These are phyloP conservation scores for Drosophila kanekoi DNA, from an alignment of 2,888 invertebrate species.

Conservation along the genomic window DNA sequence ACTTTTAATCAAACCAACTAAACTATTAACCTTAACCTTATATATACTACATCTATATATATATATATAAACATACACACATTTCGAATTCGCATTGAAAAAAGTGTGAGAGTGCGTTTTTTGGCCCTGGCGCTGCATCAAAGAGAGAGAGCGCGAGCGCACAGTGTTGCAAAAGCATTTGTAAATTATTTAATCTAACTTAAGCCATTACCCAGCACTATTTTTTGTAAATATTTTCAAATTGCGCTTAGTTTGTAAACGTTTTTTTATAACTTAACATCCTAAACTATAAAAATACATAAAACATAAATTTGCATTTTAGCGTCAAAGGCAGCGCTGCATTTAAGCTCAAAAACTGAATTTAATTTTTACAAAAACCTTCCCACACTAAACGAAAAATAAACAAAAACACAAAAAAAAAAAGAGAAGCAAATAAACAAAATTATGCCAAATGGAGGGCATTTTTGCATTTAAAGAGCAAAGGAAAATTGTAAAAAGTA, in stretches of 20 bases:
- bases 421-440: constrained; percentile 29
- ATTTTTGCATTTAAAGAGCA: constrained; percentile 73
- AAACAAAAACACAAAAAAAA: constrained; percentile 36
- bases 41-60: constrained; percentile 46
- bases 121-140: constrained; percentile 64
- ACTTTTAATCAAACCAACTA: constrained; percentile 80
- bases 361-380: constrained; percentile 67
- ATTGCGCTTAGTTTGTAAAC: constrained; percentile 66
- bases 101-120: constrained; percentile 43
- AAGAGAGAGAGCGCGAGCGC: constrained; percentile 35
- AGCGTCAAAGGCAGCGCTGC: constrained; percentile 71
- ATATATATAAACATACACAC: constrained; percentile 30
- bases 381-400: constrained; percentile 27
- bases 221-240: constrained; percentile 71
- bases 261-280: constrained; percentile 57
- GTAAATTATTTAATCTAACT: constrained; percentile 81
- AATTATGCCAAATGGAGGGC: constrained; percentile 64
- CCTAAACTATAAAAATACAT: constrained; percentile 54
- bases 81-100: constrained; percentile 68
- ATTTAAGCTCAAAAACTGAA: constrained; percentile 82
- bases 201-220: constrained; percentile 74
- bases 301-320: constrained; percentile 74
- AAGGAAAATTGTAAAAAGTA: constrained; percentile 71
- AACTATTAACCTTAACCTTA: constrained; percentile 79
- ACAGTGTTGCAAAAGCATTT: constrained; percentile 76